Evolutionary conservation across 1,140 invertebrate genomes (phyloP).

Genomic region (Drosophila sp.): DNA sequence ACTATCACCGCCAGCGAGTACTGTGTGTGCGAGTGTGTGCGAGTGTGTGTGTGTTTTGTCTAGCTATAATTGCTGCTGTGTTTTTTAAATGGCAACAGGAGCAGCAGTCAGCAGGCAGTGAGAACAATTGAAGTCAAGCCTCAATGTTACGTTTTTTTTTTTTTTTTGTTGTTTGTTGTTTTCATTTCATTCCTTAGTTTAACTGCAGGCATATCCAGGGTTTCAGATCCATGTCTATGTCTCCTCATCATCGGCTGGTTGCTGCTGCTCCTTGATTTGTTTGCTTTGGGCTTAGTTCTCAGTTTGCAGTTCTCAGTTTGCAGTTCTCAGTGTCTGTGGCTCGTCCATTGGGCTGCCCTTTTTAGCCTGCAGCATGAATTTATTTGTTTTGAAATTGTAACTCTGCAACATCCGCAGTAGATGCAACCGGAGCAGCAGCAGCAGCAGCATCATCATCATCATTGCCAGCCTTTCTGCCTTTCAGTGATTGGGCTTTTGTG

Average conservation of each 20-base stretch:
- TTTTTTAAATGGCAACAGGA: slow-evolving; percentile 56
- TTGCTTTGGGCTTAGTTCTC: slow-evolving; percentile 56
- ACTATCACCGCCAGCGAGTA: slow-evolving; percentile 32
- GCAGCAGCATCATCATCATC: slow-evolving; percentile 45
- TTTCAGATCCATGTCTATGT: slow-evolving; percentile 32
- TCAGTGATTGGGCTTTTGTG: slow-evolving; percentile 68
- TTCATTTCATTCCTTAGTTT: slow-evolving; percentile 37
- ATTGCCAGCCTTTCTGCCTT: slow-evolving; percentile 21
- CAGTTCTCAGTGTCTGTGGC: slow-evolving; percentile 45
- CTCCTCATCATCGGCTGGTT: slow-evolving; percentile 37
- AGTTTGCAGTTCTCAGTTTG: slow-evolving; percentile 36
- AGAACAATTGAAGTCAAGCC: slow-evolving; percentile 80
- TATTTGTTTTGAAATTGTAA: slow-evolving; percentile 83
- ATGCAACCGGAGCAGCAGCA: slow-evolving; percentile 33
- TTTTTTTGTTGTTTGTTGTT: slow-evolving; percentile 17
- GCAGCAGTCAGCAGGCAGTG: slow-evolving; percentile 29
- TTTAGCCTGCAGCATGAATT: slow-evolving; percentile 79
- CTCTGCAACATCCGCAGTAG: slow-evolving; percentile 65
- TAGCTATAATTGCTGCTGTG: slow-evolving; percentile 73
- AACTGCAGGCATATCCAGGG: slow-evolving; percentile 60
- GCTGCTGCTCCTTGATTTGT: slow-evolving; percentile 78
- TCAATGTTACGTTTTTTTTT: slow-evolving; percentile 49
- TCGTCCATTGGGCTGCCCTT: slow-evolving; percentile 64
- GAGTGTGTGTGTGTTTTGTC: slow-evolving; percentile 38
- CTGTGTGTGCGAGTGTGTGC: slow-evolving; percentile 11